These are phyloP conservation scores for Neocrepidodera transversa DNA, from an alignment of 2,888 invertebrate species.

Conservation along the genomic window DNA sequence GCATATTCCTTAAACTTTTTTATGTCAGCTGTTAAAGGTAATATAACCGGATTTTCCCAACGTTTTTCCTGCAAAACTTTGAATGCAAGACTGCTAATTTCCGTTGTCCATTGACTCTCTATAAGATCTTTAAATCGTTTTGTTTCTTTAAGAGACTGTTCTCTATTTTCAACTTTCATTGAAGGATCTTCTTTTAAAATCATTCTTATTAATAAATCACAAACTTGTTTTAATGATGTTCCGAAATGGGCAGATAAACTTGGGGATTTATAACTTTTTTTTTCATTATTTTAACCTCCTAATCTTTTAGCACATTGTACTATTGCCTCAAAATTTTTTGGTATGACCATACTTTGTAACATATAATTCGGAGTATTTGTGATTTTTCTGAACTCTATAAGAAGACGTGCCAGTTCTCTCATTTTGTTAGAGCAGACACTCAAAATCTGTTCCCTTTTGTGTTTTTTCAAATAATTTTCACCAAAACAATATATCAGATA, in stretches of 20 bases:
- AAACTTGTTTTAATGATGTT: constrained; percentile 22
- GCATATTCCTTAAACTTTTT: constrained; percentile 39
- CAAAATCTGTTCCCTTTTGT: constrained; percentile 29
- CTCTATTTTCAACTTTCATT: neutral
- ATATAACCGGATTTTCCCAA: constrained; percentile 29
- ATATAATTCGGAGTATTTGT: constrained; percentile 1
- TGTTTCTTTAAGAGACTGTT: constrained; percentile 28
- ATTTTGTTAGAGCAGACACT: constrained; percentile 12
- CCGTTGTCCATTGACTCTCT: constrained; percentile 38
- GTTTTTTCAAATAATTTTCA: constrained; percentile 33
- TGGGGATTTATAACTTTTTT: constrained; percentile 4
- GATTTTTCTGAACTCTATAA: constrained; percentile 30
- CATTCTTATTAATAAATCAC: constrained; percentile 21
- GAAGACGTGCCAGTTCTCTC: constrained; percentile 22
- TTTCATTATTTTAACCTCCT: constrained; percentile 8
- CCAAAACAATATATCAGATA: constrained; percentile 25
- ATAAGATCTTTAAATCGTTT: constrained; percentile 38
- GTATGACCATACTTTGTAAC: constrained; percentile 3
- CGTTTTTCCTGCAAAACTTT: constrained; percentile 43
- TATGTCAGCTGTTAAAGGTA: constrained; percentile 41
- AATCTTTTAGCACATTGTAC: constrained; percentile 2
- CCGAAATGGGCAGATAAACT: constrained; percentile 17
- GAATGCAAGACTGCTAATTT: constrained; percentile 35
- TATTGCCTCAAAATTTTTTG: constrained; percentile 6
- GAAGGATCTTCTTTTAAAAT: constrained; percentile 16